Evolutionary conservation across 2,797 vertebrate genomes (phyloP).

Genomic region (Artibeus jamaicensis): DNA sequence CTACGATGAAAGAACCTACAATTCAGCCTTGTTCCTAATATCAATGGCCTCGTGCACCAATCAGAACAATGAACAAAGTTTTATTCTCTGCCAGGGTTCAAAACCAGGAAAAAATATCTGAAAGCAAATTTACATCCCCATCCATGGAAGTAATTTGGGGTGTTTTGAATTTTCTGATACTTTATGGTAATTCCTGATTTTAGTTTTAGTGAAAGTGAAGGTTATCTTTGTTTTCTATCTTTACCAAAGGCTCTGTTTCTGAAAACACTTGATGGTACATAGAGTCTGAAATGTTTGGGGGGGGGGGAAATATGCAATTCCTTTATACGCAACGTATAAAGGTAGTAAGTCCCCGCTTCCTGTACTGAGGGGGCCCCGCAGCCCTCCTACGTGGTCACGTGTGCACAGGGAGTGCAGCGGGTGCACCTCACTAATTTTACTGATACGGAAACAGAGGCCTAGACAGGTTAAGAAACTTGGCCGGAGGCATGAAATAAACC

Average conservation of each 20-base stretch:
- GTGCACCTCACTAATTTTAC: neutral
- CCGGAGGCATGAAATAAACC: neutral
- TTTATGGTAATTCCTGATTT: neutral
- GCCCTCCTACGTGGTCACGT: neutral
- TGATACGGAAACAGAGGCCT: neutral
- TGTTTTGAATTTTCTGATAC: neutral
- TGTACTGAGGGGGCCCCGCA: neutral
- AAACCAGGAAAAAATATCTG: neutral
- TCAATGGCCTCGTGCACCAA: neutral
- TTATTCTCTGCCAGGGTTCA: neutral
- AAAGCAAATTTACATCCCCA: neutral
- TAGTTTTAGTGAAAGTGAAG: conserved; percentile 4
- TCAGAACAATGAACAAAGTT: conserved; percentile 25
- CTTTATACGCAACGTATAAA: neutral
- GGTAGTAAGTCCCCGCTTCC: neutral
- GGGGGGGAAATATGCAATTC: neutral
- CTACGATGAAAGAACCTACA: neutral
- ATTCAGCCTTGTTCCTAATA: neutral
- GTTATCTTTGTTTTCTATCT: conserved; percentile 55
- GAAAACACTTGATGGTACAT: conserved; percentile 52
- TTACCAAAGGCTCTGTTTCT: conserved; percentile 32
- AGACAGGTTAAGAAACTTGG: neutral
- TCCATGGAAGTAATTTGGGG: neutral
- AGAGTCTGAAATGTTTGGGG: conserved; percentile 26
- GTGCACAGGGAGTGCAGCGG: neutral